Conservation (phyloP, 2,113 vertebrate species). For the Coracopsis vasa region DNA sequence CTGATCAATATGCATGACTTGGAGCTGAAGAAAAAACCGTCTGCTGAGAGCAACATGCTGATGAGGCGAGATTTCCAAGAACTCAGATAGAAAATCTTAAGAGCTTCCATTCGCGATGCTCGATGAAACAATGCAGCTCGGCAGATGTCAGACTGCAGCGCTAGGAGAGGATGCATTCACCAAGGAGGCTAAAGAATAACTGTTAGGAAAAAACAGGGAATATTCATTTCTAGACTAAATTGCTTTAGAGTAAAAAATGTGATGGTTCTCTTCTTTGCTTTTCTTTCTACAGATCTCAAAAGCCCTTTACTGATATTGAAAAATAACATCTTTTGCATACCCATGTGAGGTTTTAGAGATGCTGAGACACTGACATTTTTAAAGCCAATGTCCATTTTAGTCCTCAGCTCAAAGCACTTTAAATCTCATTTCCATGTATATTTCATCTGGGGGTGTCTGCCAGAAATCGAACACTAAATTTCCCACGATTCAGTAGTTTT, state of each 20-base stretch:
- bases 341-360: not conserved
- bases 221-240: not conserved
- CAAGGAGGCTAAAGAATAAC: not conserved
- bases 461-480: not conserved
- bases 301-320: not conserved
- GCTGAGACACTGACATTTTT: not conserved
- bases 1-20: conserved; percentile 59
- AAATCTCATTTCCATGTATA: not conserved
- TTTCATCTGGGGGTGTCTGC: not conserved
- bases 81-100: not conserved
- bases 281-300: not conserved
- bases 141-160: not conserved
- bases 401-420: not conserved
- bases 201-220: not conserved
- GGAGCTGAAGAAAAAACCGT: not conserved
- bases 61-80: conserved; percentile 10
- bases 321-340: not conserved
- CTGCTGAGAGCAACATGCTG: conserved; percentile 43
- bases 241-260: not conserved
- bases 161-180: not conserved
- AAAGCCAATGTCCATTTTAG: not conserved
- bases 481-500: not conserved
- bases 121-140: not conserved
- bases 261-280: not conserved
- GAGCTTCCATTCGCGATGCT: not conserved